Evolutionary conservation across 2,113 vertebrate species (phyloP).

Genomic region (Sceloporus tristichus): DNA sequence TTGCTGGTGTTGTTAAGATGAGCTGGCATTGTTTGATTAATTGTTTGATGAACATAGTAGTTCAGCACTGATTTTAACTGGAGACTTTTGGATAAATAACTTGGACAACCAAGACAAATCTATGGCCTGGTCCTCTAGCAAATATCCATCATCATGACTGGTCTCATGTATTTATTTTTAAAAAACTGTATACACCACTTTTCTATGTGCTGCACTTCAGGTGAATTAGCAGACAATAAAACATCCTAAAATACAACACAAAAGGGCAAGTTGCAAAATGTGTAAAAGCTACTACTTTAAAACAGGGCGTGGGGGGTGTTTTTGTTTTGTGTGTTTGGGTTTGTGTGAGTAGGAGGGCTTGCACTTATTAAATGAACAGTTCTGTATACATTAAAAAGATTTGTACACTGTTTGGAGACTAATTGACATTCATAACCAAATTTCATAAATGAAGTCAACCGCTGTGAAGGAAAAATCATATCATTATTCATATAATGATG

Average conservation of each 20-base stretch:
- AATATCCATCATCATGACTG: neutral
- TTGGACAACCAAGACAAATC: neutral
- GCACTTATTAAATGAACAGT: too few species aligned
- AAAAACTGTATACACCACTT: neutral
- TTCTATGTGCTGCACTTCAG: neutral
- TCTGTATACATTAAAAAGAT: too few species aligned
- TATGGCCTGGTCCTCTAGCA: neutral
- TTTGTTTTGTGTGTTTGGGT: neutral
- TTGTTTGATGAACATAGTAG: conserved; percentile 10
- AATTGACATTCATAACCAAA: neutral
- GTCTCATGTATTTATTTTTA: neutral
- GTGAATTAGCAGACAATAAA: neutral
- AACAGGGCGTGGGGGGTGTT: neutral
- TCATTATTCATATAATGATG: neutral
- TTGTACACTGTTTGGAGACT: neutral
- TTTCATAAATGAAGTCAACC: neutral
- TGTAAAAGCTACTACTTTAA: neutral
- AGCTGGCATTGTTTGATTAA: neutral
- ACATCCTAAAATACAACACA: neutral
- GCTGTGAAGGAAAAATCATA: neutral
- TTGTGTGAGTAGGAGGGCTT: neutral
- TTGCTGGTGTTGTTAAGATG: neutral
- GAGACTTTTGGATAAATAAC: conserved; percentile 42
- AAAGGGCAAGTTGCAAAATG: too few species aligned
- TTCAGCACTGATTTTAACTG: conserved; percentile 26